Base-by-base conservation (phyloP, 1,140 invertebrate species). In the Drosophila pseudoananassae region DNA sequence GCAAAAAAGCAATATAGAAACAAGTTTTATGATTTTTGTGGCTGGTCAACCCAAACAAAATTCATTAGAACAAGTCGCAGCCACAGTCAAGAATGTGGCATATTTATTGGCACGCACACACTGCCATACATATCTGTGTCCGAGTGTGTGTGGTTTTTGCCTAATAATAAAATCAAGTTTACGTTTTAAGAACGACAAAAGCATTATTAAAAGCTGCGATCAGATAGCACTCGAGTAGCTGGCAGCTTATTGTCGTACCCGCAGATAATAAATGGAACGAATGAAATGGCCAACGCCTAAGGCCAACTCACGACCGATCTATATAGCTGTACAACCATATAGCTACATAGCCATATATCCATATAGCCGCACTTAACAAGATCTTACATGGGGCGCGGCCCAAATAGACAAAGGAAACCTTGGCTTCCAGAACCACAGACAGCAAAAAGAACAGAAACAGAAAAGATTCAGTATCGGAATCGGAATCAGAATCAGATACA, bases 101-200 rank as follows among this genome's bases (percentile, higher is more conserved):
- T 54, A 80, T 60, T 61, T 66, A 66, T 66, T 66, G 51, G 33
- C 56, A 59, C 50, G 33, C 46, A 51, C 25, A 51, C 14, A 14
- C 12, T 8, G 9, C 8, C 8, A 29, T 8, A 15, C 43, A 10
- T 45, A 17, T 51, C 12, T 40, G 9, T 7, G 10, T 38, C 10
- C 33, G 31, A 33, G 20, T 68, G 40, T 63, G 20, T 71, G 14
- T 65, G 52, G 23, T 46, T 57, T 73, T 79, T 66, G 72, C 68
- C 63, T 83, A 82, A 89, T 83, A 83, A 88, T 83, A 82, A 83
- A 89, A 88, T 89, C 83, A 79, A 88, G 84, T 89, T 88, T 83
- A 82, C 72, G 77, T 83, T 83, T 78, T 80, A 85, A 70, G 82
- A 81, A 72, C 82, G 76, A 83, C 76, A 88, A 88, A 83, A 83